Evolutionary conservation across 2,888 invertebrate genomes (phyloP), one percentile per base, ranked within the genome.

Genomic region (Chrysodeixis includens): DNA sequence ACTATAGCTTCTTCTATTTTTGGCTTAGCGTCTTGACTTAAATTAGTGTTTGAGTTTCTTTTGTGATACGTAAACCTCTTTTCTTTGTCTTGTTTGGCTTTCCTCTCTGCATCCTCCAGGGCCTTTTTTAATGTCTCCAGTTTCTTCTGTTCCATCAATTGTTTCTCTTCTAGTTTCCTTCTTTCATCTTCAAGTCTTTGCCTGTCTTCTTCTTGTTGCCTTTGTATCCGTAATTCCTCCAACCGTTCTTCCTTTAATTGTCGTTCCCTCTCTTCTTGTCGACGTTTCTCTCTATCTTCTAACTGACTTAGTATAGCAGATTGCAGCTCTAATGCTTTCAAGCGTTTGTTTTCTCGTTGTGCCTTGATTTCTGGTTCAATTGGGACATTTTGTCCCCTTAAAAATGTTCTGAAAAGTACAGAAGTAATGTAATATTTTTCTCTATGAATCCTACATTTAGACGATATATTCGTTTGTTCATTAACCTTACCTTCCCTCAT

Each of bases 371-470:
- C 96, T 1, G 97, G 97, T 87, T 98, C 98, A 63, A 98, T 88
- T 0, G 97, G 97, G 16, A 97, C 97, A 90, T 98, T 98, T 93
- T 98, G 98, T 9, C 99, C 99, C 75, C 98, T 95, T 54, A 98
- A 92, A 90, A 97, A 97, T 51, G 97, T 97, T 76, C 95, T 95
- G 88, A 57, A 87, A 62, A 35, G 14, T 32, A 55, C 32, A 16
- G 20, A 20, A 59, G 8, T 52, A 22, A 49, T 5, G 5, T 20
- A 30, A 40, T 0, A 54, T 49, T 18, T 44, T 20, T 2, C 0
- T n/a, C n/a, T n/a, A 12, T 9, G 8, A 10, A 55, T 18, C 30
- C 49, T 9, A 67, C 16, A 6, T 20, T 44, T 20, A 26, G 6
- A 6, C 26, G 26, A 1, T 35, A 40, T 4, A 52, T 14, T 18